Conservation (phyloP, 1,140 invertebrate species). For the Lethocerus indicus region DNA sequence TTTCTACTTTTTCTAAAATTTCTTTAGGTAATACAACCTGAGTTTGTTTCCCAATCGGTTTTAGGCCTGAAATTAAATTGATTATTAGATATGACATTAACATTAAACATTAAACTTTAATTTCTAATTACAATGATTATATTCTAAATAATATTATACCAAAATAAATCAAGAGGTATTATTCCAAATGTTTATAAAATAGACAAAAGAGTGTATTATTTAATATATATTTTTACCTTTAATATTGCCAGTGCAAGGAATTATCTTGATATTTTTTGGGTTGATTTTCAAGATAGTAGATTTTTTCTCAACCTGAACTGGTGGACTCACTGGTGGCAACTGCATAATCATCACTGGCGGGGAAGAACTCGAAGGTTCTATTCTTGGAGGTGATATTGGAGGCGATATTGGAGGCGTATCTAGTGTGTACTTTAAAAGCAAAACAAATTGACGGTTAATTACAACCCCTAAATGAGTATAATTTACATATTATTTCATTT, state of each 20-base stretch:
- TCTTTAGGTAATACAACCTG: conserved; percentile 6
- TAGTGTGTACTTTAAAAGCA: conserved; percentile 5
- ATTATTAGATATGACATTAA: background rate
- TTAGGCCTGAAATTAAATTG: conserved; percentile 5
- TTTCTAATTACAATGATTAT: background rate
- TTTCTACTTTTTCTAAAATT: conserved; percentile 7
- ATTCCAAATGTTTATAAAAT: background rate
- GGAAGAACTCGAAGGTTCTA: background rate
- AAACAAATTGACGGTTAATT: background rate
- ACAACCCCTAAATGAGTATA: background rate
- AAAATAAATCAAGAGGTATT: background rate
- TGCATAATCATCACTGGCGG: background rate
- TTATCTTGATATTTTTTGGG: conserved; percentile 2
- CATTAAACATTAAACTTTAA: background rate
- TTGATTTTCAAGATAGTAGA: background rate
- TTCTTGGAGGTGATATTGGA: conserved; percentile 1
- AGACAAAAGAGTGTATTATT: background rate
- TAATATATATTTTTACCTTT: background rate
- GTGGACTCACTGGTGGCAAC: background rate
- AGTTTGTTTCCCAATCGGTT: conserved; percentile 1
- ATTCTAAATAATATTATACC: background rate
- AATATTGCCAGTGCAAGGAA: background rate
- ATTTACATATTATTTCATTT: background rate
- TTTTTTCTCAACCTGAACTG: background rate
- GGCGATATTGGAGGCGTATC: conserved; percentile 10